These are phyloP conservation scores for Osmoderma eremita DNA, from an alignment of 2,888 invertebrate genomes.

Conservation along the genomic window DNA sequence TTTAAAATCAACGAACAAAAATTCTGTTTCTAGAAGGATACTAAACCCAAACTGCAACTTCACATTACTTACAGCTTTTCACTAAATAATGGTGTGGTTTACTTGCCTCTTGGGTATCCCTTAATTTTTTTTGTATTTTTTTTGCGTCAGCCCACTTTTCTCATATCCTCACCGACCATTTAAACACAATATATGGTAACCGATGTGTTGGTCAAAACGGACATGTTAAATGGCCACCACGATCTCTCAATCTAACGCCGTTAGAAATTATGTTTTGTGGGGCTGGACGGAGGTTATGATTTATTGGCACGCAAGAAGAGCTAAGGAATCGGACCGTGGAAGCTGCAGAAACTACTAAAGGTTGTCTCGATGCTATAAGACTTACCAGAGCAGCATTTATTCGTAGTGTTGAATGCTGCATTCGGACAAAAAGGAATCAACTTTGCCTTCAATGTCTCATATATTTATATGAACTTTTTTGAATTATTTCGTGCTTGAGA, in stretches of 20 bases:
- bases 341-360: constrained; percentile 30
- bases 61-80: no score
- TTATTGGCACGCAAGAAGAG: constrained; percentile 24
- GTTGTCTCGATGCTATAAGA: constrained; percentile 16
- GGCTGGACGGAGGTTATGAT: no score
- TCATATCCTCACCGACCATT: constrained; percentile 24
- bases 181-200: constrained; percentile 30
- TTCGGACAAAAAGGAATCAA: no score
- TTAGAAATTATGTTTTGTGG: constrained; percentile 28
- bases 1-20: no score
- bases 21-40: no score
- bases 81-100: no score
- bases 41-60: no score
- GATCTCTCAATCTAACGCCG: constrained; percentile 21
- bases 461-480: neutral
- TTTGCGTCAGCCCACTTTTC: constrained; percentile 7
- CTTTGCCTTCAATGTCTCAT: no score
- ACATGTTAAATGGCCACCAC: constrained; percentile 24
- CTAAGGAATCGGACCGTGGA: constrained; percentile 32
- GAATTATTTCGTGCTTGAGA: neutral
- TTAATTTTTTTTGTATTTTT: no score
- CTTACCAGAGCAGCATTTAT: constrained; percentile 23
- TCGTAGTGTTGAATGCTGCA: no score
- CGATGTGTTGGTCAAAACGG: constrained; percentile 22
- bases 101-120: no score